Base-by-base conservation (phyloP, 2,113 vertebrate genomes). In the Salvelinus namaycush region DNA sequence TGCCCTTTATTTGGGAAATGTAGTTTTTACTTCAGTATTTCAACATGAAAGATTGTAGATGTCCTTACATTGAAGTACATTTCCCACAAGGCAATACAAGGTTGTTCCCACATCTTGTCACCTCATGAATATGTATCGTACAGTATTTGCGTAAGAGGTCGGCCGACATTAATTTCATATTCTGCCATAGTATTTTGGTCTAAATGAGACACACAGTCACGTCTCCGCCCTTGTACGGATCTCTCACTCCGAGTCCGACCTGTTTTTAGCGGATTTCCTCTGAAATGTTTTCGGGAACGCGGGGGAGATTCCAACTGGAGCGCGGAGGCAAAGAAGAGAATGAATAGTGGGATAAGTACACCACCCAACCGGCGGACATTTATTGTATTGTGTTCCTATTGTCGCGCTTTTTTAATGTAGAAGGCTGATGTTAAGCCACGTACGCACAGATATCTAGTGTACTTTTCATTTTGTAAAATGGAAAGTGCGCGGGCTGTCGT, bases 61-160 rank as follows among this genome's bases (percentile, higher is more conserved):
- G 9, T 44, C 39, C 2, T 1, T 0, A 3, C 2, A 0, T 1
- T 0, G 0, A 1, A 1, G 2, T 91, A 87, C 92, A 77, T 26
- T 76, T 87, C 95, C 96, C 95, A 81, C 16, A 74, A 3, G 4
- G 31, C 91, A 27, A 7, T 3, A 81, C 79, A 54, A 62, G 81
- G 68, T 85, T 79, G 76, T 59, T 3, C 57, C 39, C 39, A 84
- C 85, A 80, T 89, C 74, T 88, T 88, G 76, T 86, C 81, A 60
- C 81, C 90, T 94, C 90, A 94, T 94, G 88, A 93, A 94, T 94
- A 94, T 94, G 87, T 88, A 93, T 73, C 72, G 82, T 76, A 0
- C 24, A 8, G 73, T n/a, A 87, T 90, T 92, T 91, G 89, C 92
- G 90, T 93, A 90, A 89, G 89, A 90, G 88, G 92, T 94, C 91